Percentiles rank a stretch among this genome's conserved stretches.
phyloP scores from a whole-genome alignment of 2,113 vertebrate genomes.

The Pterophyllum scalare region DNA sequence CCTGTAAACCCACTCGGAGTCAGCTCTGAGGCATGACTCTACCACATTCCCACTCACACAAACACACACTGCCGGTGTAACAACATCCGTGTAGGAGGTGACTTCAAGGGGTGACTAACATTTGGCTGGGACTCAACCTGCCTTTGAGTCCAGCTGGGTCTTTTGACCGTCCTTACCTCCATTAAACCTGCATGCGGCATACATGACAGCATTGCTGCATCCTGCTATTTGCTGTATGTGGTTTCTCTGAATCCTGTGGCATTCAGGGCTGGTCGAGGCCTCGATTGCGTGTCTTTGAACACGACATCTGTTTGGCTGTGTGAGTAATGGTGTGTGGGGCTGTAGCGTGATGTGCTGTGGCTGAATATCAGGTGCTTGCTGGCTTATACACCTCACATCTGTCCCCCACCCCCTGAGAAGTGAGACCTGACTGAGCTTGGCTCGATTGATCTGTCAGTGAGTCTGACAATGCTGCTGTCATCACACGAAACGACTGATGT shows the following conservation, averaged over 20 bases:
- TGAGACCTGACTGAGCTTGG: constrained; percentile 19
- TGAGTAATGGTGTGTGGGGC: constrained; percentile 65
- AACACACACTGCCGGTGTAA: constrained; percentile 54
- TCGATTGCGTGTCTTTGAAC: constrained; percentile 69
- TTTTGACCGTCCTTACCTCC: constrained; percentile 48
- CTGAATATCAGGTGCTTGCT: constrained; percentile 63
- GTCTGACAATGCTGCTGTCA: constrained; percentile 34
- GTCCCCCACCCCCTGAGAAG: constrained; percentile 30
- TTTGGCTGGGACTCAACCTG: constrained; percentile 53
- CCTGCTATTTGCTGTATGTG: constrained; percentile 53
- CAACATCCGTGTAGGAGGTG: constrained; percentile 75
- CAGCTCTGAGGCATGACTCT: constrained; percentile 33
- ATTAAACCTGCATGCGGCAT: constrained; percentile 58
- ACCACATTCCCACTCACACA: constrained; percentile 39
- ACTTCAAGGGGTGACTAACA: constrained; percentile 77
- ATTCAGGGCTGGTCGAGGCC: constrained; percentile 21
- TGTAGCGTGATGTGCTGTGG: constrained; percentile 35
- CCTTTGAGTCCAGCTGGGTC: constrained; percentile 75
- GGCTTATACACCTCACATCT: constrained; percentile 49
- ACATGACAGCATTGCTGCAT: constrained; percentile 63
- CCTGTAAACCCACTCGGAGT: constrained; percentile 37
- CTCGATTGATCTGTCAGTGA: constrained; percentile 47
- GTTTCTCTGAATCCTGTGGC: constrained; percentile 62
- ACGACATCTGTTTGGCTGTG: constrained; percentile 66
- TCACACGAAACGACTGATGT: constrained; percentile 23